These are phyloP conservation scores for Austrofundulus limnaeus DNA, from an alignment of 2,113 vertebrate genomes.

Conservation along the genomic window DNA sequence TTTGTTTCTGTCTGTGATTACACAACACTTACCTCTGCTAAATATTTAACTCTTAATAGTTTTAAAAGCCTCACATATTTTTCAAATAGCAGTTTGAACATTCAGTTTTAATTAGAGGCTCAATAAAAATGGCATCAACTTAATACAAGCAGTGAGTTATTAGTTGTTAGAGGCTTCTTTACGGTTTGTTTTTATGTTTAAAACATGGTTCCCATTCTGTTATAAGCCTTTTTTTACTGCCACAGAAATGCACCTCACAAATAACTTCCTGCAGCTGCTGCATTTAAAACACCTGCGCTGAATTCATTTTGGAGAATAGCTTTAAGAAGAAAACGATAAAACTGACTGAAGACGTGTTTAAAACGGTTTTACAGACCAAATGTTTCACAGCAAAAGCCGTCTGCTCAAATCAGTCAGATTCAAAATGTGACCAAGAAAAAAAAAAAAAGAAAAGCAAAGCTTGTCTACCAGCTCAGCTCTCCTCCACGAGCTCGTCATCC, in stretches of 20 bases:
- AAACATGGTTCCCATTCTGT: not conserved
- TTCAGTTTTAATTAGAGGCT: constrained; percentile 11
- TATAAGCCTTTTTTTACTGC: constrained; percentile 62
- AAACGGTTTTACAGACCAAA: constrained; percentile 27
- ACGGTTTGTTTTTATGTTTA: not conserved
- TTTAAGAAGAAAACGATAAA: too few relatives aligned
- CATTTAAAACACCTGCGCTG: too few relatives aligned
- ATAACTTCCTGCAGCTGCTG: constrained; percentile 56
- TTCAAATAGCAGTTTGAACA: not conserved
- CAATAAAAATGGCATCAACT: not conserved
- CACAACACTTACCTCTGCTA: not conserved
- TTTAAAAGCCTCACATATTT: not conserved
- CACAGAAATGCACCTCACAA: constrained; percentile 54
- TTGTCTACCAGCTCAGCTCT: constrained; percentile 28
- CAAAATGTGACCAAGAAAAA: not conserved
- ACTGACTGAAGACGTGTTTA: constrained; percentile 33
- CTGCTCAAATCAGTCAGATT: constrained; percentile 15
- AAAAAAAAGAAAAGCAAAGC: not conserved
- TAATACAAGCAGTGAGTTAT: not conserved
- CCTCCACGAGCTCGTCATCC: constrained; percentile 31
- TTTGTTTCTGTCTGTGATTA: not conserved
- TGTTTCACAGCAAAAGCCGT: not conserved
- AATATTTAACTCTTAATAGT: not conserved
- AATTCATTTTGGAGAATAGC: too few relatives aligned
- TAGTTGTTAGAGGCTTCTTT: not conserved